Conservation (phyloP, 2,113 vertebrate genomes). For the Lamprologus sp. region DNA sequence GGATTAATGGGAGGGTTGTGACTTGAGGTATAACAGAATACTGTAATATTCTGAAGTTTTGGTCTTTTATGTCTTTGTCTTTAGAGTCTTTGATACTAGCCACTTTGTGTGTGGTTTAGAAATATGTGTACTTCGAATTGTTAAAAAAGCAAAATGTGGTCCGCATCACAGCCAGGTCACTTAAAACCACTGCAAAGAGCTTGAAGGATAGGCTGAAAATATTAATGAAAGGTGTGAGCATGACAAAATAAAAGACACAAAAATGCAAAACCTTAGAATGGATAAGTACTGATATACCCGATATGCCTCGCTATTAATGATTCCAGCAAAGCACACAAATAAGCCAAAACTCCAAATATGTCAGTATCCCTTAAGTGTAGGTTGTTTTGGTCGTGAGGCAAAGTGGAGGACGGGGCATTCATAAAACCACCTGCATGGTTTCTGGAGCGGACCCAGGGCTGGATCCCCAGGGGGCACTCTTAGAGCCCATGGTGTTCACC, state of each 20-base stretch:
- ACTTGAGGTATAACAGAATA: constrained; percentile 31
- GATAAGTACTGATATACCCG: not conserved
- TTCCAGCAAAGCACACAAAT: constrained; percentile 5
- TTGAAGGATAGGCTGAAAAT: not conserved
- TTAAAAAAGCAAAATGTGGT: not conserved
- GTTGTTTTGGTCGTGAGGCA: constrained; percentile 30
- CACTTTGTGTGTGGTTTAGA: not conserved
- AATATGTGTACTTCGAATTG: not conserved
- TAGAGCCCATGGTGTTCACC: constrained; percentile 99
- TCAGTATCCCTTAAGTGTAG: constrained; percentile 38
- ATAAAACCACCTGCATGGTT: constrained; percentile 93
- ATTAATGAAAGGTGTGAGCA: not conserved
- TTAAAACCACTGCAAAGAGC: not conserved
- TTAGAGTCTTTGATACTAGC: not conserved
- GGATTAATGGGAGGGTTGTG: constrained; percentile 29
- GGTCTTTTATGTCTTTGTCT: constrained; percentile 17
- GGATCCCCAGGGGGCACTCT: constrained; percentile 97
- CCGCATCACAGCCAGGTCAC: not conserved
- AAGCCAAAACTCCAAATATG: constrained; percentile 55
- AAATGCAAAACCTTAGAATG: not conserved
- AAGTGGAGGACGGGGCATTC: constrained; percentile 55
- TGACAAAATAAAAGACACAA: not conserved
- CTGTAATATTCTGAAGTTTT: constrained; percentile 51
- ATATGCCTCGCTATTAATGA: not conserved
- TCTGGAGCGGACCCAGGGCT: constrained; percentile 96